Evolutionary conservation across 1,140 invertebrate genomes (phyloP), one percentile per base, ranked within the genome.

Genomic region (Sesamia nonagrioides): DNA sequence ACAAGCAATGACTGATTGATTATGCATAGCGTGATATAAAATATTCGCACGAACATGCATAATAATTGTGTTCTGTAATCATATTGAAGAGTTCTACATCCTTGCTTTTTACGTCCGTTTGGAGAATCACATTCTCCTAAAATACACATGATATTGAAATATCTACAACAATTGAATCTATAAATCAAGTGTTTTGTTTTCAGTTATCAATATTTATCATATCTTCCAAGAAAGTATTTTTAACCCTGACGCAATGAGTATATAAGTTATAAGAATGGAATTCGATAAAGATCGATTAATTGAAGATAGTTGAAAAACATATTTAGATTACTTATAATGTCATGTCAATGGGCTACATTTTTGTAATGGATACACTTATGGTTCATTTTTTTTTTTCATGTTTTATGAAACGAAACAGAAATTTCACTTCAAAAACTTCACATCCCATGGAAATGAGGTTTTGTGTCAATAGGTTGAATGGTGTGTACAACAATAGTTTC

Each of bases 1-100:
- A 79, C 27, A 48, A 82, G 77, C 54, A 79, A 77, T 77, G 83
- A 84, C 82, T 82, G 83, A 84, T 84, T 82, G 83, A 84, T 82
- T 75, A 82, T 82, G 81, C 83, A 84, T 82, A 48, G 77, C 48
- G 48, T 60, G 50, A 73, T 50, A 73, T 84, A 75, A 82, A 84
- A 84, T 82, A 82, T 84, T 82, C 81, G 81, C 71, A 78, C 77
- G 76, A 66, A 81, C 78, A 77, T 69, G 71, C 61, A 48, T 18
- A 11, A 21, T 75, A 82, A 82, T 81, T 81, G 79, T 35, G 21
- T 56, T 74, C 54, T 74, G 66, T 76, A 21, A 13, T 50, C 18
- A 63, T 63, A 45, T 68, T 56, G 42, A 56, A 21, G 9, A 45
- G 13, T 11, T 58, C 71, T 58, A 15, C 17, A 42, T 73, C 18